Percentiles rank a stretch among this genome's conserved stretches.
Conservation (phyloP, 2,797 vertebrate species). For the Propithecus deckenii region DNA sequence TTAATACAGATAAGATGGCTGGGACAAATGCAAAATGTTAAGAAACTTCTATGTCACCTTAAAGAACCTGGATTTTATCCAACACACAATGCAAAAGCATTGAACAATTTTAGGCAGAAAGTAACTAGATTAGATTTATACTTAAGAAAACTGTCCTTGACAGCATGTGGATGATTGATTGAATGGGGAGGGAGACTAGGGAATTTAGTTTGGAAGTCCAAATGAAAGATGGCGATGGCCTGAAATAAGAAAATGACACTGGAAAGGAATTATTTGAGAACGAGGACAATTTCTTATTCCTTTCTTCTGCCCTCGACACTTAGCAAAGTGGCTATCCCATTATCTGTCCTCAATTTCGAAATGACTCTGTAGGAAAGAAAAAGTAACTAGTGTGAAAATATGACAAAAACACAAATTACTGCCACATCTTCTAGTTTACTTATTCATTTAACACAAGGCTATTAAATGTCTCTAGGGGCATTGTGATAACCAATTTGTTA, state of each 20-base stretch:
- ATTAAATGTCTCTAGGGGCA: not conserved
- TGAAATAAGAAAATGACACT: not conserved
- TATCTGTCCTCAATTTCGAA: not conserved
- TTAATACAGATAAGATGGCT: not conserved
- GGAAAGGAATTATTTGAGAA: not conserved
- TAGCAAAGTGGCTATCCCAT: not conserved
- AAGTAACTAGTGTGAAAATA: not conserved
- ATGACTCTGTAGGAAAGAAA: not conserved
- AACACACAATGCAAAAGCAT: not conserved
- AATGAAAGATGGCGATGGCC: not conserved
- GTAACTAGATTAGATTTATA: not conserved
- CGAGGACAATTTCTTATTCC: not conserved
- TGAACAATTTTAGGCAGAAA: constrained; percentile 42
- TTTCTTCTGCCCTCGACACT: not conserved
- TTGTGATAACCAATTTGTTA: not conserved
- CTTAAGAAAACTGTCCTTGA: constrained; percentile 12
- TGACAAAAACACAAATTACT: not conserved
- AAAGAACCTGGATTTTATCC: not conserved
- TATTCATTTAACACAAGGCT: not conserved
- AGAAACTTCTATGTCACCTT: not conserved
- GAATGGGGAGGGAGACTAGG: not conserved
- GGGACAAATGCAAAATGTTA: not conserved
- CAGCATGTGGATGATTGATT: not conserved
- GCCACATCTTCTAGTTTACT: not conserved
- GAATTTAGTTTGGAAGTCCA: constrained; percentile 11